Base-by-base conservation (phyloP, 2,797 vertebrate species). In the Calcarius lapponicus region DNA sequence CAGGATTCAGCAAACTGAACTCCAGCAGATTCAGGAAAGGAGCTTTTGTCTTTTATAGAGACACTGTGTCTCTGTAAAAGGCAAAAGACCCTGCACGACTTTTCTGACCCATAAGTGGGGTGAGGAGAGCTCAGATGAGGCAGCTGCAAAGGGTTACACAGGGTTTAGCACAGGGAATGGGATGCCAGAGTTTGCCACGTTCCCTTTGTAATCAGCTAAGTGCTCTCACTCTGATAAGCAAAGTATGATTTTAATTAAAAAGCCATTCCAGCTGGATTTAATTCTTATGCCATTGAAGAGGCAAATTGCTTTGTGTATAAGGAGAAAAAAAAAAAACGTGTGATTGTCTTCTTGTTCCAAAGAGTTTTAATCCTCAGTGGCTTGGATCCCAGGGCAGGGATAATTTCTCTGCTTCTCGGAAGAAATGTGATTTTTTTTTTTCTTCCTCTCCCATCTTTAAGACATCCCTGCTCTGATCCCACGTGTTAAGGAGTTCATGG, bases 191-290 rank as follows among this genome's bases (percentile, higher is more conserved):
- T 26, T 65, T 94, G 83, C 65, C 74, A 71, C 2, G 0, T 69
- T 86, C 81, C 75, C 66, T 81, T 29, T 80, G 89, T 71, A 89
- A 95, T 89, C 89, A 91, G 74, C 61, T 90, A 93, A 94, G n/a
- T 51, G 80, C 80, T 92, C 91, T 85, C 79, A 50, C 54, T 93
- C 88, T 73, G 86, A 88, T 94, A 95, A 95, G 78, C 57, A 60
- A 96, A 84, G 74, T 65, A 74, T 86, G 86, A 71, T 89, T 95
- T 95, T 96, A 95, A 97, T 97, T 95, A 91, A 96, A 92, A 94
- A 96, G 50, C 83, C 67, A 89, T 95, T 95, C 87, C 80, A 75
- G 83, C 57, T 95, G 93, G 86, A 91, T 95, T 94, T 84, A 65
- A 92, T 92, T 90, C 73, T 71, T 89, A 25, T 57, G 64, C 78